Evolutionary conservation across 2,888 invertebrate genomes (phyloP).

Genomic region (Branchipolynoe longqiensis): DNA sequence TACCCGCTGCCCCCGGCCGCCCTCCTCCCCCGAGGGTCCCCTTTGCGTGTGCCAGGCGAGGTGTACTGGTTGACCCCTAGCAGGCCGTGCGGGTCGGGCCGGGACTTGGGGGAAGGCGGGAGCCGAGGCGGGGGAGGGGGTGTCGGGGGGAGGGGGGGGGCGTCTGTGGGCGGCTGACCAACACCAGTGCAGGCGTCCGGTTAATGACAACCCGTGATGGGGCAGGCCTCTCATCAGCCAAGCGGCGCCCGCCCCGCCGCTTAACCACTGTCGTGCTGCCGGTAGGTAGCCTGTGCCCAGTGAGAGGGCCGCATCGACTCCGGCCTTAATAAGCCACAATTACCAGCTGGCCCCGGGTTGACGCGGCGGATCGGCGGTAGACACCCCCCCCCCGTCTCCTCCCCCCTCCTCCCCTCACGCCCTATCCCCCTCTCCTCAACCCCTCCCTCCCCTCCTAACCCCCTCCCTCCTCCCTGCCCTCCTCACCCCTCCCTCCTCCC

Average conservation of each 20-base stretch:
- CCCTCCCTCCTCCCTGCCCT: no score
- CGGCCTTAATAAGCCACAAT: not conserved
- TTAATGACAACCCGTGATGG: constrained; percentile 18
- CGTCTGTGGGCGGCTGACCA: constrained; percentile 28
- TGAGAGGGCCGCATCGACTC: not conserved
- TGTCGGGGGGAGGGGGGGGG: no score
- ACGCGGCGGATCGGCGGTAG: not conserved
- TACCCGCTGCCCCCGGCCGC: not conserved
- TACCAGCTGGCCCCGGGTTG: not conserved
- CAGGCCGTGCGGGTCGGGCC: no score
- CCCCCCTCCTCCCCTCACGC: not conserved
- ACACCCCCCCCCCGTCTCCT: not conserved
- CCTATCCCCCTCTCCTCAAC: no score
- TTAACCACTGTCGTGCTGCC: no score
- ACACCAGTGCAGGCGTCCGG: not conserved
- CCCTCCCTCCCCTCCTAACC: no score
- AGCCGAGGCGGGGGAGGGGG: no score
- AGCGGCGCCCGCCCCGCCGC: not conserved
- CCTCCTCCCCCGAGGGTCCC: constrained; percentile 25
- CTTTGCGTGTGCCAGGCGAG: constrained; percentile 29
- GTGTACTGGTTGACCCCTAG: constrained; percentile 36
- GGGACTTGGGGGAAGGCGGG: no score
- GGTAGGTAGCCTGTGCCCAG: not conserved
- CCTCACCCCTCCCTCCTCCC: not conserved
- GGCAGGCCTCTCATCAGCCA: constrained; percentile 39